Evolutionary conservation across 2,797 vertebrate species (phyloP).

Genomic region (Chrosomus eos): DNA sequence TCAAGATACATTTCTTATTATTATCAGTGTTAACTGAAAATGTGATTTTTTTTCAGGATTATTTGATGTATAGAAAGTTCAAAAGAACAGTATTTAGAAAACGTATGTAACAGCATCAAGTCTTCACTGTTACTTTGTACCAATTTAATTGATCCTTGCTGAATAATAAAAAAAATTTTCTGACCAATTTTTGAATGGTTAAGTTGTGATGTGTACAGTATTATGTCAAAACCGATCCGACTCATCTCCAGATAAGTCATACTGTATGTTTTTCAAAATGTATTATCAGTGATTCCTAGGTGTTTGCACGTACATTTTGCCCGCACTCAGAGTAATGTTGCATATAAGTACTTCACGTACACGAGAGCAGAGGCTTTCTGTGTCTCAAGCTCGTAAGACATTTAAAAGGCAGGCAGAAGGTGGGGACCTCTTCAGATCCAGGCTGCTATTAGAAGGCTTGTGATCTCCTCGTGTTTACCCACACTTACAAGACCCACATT

Average conservation of each 20-base stretch:
- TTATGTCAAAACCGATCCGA: not conserved
- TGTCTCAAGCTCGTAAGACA: conserved; percentile 57
- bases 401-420: conserved; percentile 75
- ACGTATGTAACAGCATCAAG: no score
- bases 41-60: no score
- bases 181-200: not conserved
- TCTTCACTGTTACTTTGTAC: not conserved
- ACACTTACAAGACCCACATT: conserved; percentile 74
- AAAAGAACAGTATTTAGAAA: not conserved
- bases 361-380: conserved; percentile 70
- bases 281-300: not conserved
- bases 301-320: conserved; percentile 6
- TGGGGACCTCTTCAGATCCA: conserved; percentile 81
- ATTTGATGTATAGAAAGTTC: no score
- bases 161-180: not conserved
- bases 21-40: no score
- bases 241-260: not conserved
- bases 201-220: not conserved
- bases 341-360: conserved; percentile 59
- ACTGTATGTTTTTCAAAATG: not conserved
- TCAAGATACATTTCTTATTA: not conserved
- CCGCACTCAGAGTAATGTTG: not conserved
- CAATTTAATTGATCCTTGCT: not conserved
- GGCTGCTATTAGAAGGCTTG: conserved; percentile 80
- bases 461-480: conserved; percentile 82